Base-by-base conservation (phyloP, 2,888 invertebrate species). In the Pocota personata region DNA sequence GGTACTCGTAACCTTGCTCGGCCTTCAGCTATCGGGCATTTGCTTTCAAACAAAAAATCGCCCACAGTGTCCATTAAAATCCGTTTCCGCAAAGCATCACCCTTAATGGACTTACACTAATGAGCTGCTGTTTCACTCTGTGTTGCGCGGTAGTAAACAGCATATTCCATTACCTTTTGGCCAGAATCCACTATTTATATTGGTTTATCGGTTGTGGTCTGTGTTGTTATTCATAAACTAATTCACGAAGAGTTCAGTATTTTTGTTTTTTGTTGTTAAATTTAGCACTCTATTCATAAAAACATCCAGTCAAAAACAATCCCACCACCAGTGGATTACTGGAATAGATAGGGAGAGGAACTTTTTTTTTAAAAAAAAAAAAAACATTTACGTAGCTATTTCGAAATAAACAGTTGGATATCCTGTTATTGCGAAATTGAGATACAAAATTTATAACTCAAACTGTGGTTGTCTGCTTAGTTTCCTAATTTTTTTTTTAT, bases 201-300 rank as follows among this genome's bases (percentile, higher is more conserved):
- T 60, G 14, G 12, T 30, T 43, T 50, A 50, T 50, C 21, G 37
- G 37, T 21, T 72, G 62, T 30, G 46, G 57, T 64, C 30, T 14
- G 16, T 52, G 37, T 64, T 62, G 37, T 66, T 82, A 16, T 69
- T 60, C 35, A 24, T 55, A 55, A 55, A 48, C 75, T 46, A 46
- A 69, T 52, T 75, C 21, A 35, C 40, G 43, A 52, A 67, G 7
- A 40, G 40, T 40, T 8, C 3, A 12, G 24, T 5, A 50, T 50
- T 14, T 52, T 43, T 73, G 52, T 37, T 58, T 46, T 72, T 58
- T 57, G 46, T 30, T 32, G 6, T 67, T 67, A 75, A 69, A 75
- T 48, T 69, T 80, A 62, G 55, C 60, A 24, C 6, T 27, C 55
- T 60, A 82, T 82, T 82, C 80, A 82, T 82, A 55, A 66, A 73